Conservation (phyloP, 2,113 vertebrate genomes). For the Jaculus jaculus region DNA sequence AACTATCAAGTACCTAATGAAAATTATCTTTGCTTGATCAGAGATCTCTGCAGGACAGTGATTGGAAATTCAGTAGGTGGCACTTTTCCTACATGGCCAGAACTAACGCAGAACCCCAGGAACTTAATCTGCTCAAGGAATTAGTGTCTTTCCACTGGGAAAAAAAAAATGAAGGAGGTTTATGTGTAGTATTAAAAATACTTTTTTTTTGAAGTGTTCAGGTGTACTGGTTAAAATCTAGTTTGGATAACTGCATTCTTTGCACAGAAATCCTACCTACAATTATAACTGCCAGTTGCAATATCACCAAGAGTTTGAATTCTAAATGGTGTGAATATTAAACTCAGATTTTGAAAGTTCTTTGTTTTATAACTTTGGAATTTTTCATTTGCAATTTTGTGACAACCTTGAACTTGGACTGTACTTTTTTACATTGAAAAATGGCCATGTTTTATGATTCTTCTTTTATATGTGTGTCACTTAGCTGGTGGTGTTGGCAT, state of each 20-base stretch:
- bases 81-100: constrained; percentile 48
- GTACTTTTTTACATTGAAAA: constrained; percentile 12
- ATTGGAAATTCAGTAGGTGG: constrained; percentile 66
- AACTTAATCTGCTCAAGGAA: neutral
- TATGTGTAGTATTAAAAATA: constrained; percentile 71
- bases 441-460: neutral
- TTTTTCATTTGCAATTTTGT: constrained; percentile 9
- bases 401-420: neutral
- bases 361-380: neutral
- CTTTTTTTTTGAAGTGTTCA: constrained; percentile 65
- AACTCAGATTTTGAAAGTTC: constrained; percentile 34
- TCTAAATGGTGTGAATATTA: constrained; percentile 49
- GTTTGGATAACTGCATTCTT: constrained; percentile 74
- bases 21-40: constrained; percentile 67
- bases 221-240: constrained; percentile 76
- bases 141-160: constrained; percentile 55
- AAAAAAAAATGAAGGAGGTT: constrained; percentile 60
- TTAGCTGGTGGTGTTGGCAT: neutral
- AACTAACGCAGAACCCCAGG: constrained; percentile 65
- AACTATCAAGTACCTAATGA: constrained; percentile 51
- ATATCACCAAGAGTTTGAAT: constrained; percentile 64
- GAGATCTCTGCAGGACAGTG: constrained; percentile 65
- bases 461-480: constrained; percentile 21
- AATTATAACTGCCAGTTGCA: constrained; percentile 69
- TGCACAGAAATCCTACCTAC: constrained; percentile 69